A percentile compares a stretch with the other conserved stretches of the same genome.
These are phyloP conservation scores for Drosophila repleta DNA, from an alignment of 1,140 invertebrate genomes.

Conservation along the genomic window DNA sequence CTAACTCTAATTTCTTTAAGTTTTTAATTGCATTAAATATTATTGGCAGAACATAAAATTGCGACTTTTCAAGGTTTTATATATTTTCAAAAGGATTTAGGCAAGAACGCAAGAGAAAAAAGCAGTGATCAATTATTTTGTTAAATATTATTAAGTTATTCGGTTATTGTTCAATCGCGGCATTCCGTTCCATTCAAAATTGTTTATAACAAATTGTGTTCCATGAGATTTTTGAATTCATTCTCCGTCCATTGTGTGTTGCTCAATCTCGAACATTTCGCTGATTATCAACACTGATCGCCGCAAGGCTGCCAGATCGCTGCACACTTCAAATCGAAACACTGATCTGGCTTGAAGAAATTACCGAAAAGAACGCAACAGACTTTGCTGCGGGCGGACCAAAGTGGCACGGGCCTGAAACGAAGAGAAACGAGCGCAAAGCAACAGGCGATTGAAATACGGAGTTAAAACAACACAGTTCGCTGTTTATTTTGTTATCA, in stretches of 20 bases:
- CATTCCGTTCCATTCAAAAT: too few relatives aligned
- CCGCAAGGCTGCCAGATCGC: constrained; percentile 12
- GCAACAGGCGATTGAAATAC: neutral
- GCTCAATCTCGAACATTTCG: neutral
- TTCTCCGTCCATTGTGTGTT: too few relatives aligned
- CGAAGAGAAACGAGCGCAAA: neutral
- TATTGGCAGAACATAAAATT: too few relatives aligned
- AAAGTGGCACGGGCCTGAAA: constrained; percentile 5
- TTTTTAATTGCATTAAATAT: too few relatives aligned
- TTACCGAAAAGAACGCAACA: constrained; percentile 18
- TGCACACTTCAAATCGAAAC: neutral
- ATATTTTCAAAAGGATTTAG: too few relatives aligned
- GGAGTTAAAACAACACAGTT: neutral
- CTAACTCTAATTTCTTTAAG: too few relatives aligned
- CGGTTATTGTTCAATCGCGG: too few relatives aligned
- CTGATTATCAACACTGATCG: constrained; percentile 3
- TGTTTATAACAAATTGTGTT: neutral
- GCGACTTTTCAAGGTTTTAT: too few relatives aligned
- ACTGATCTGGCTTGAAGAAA: constrained; percentile 33
- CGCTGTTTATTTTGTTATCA: neutral
- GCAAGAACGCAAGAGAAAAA: too few relatives aligned
- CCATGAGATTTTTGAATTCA: too few relatives aligned
- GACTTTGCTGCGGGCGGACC: neutral
- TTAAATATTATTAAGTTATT: too few relatives aligned
- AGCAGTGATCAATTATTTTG: too few relatives aligned